Evolutionary conservation across 2,797 vertebrate species (phyloP).

Genomic region (Lateolabrax maculatus): DNA sequence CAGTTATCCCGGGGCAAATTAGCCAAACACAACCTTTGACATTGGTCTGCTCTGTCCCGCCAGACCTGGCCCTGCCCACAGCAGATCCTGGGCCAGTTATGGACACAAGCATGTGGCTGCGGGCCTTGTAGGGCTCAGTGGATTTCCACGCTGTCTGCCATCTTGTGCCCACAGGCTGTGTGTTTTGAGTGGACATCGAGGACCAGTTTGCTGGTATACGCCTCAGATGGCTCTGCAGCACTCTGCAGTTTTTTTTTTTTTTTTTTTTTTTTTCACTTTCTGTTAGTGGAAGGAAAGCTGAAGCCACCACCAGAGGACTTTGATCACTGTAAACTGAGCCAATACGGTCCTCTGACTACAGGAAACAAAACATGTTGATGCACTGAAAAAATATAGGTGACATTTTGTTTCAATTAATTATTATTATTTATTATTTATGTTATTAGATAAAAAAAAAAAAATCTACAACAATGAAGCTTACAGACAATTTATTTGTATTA

Average conservation of each 20-base stretch:
- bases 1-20: slow-evolving; percentile 49
- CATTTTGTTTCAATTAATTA: not conserved
- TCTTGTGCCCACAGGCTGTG: slow-evolving; percentile 35
- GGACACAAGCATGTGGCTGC: slow-evolving; percentile 37
- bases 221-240: slow-evolving; percentile 11
- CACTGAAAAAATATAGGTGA: not conserved
- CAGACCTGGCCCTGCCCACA: slow-evolving; percentile 18
- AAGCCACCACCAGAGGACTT: not conserved
- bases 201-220: slow-evolving; percentile 5
- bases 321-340: not conserved
- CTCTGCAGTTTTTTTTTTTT: not conserved
- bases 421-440: too few species aligned
- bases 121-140: slow-evolving; percentile 14
- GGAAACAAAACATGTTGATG: not conserved
- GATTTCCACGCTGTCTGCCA: slow-evolving; percentile 35
- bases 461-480: not conserved
- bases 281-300: not conserved
- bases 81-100: slow-evolving; percentile 38
- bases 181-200: slow-evolving; percentile 14
- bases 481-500: not conserved
- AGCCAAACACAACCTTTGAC: slow-evolving; percentile 68
- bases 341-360: not conserved
- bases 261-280: not conserved
- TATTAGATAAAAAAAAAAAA: slow-evolving; percentile 2
- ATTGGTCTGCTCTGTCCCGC: slow-evolving; percentile 39